Evolutionary conservation across 1,140 invertebrate species (phyloP), one percentile per base, ranked within the genome.

Genomic region (Scylla paramamosain): DNA sequence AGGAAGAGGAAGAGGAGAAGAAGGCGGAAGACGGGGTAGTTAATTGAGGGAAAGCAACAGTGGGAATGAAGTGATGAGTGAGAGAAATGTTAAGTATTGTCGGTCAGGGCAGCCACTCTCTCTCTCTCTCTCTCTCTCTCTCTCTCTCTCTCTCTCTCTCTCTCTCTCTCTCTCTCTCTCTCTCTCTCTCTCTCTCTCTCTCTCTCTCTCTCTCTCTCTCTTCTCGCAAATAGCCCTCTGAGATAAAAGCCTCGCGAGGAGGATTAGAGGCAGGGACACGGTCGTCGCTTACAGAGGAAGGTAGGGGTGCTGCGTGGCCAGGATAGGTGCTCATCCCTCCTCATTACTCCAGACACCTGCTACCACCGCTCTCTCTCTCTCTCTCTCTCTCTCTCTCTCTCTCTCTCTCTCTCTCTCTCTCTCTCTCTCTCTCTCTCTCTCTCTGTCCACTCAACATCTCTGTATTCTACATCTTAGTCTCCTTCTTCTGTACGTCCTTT

Each of bases 261-360:
- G 52, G 52, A 59, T 59, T 59, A 59, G 52, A 59, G 39, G 39
- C 39, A 39, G 39, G 39, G 39, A 39, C 39, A 39, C 39, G 39
- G 39, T 39, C 39, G 39, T 39, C 39, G 39, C 39, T 39, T 39
- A 39, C 39, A 39, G 52, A 59, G 52, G 52, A 1, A 20, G 52
- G 52, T 8, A 59, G 52, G 83, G 83, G 31, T 20, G 31, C 83
- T n/a, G 48, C 39, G 39, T 46, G 39, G 39, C 88, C 12, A 48
- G 20, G 48, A 89, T 28, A 46, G 88, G 39, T 89, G 29, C 48
- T 91, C 25, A 91, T 91, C n/a, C 16, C 89, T 91, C 29, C 46
- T 59, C 89, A 59, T 91, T 91, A 91, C 89, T 46, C 31, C 28
- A 29, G 7, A 28, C 89, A 91, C 89, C 89, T 91, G 89, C 48